These are phyloP conservation scores for Chaenodraco wilsoni DNA, from an alignment of 2,797 vertebrate species.

Conservation along the genomic window DNA sequence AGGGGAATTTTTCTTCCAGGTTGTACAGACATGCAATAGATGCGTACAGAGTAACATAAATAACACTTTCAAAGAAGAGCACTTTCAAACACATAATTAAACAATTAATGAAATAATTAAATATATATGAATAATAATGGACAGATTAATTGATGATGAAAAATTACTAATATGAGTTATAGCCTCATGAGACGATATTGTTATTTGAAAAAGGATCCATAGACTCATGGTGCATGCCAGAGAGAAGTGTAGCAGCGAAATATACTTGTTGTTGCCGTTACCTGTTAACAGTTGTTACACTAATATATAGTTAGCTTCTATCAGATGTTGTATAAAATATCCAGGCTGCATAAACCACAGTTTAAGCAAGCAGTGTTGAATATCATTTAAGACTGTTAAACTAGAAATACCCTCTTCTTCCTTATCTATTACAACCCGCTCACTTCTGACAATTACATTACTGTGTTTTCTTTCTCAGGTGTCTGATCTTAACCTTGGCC, in stretches of 20 bases:
- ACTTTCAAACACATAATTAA: neutral
- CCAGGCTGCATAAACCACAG: neutral
- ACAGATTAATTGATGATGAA: neutral
- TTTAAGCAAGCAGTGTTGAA: neutral
- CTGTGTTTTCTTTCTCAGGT: slow-evolving; percentile 43
- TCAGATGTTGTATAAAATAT: neutral
- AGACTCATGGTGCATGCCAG: neutral
- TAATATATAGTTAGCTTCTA: neutral
- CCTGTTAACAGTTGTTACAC: neutral
- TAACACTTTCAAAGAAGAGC: neutral
- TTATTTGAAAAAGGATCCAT: neutral
- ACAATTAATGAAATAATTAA: neutral
- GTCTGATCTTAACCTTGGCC: slow-evolving; percentile 67
- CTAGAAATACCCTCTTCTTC: neutral
- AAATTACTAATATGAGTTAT: neutral
- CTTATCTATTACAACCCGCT: neutral
- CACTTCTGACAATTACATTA: slow-evolving; percentile 28
- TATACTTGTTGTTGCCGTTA: neutral
- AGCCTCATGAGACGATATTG: neutral
- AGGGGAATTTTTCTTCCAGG: no score
- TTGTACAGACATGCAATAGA: neutral
- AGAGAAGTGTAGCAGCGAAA: neutral
- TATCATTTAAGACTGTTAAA: neutral
- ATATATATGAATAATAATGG: neutral
- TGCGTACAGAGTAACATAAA: neutral